Base-by-base conservation (phyloP, 2,797 vertebrate species). In the Sylvia borin region DNA sequence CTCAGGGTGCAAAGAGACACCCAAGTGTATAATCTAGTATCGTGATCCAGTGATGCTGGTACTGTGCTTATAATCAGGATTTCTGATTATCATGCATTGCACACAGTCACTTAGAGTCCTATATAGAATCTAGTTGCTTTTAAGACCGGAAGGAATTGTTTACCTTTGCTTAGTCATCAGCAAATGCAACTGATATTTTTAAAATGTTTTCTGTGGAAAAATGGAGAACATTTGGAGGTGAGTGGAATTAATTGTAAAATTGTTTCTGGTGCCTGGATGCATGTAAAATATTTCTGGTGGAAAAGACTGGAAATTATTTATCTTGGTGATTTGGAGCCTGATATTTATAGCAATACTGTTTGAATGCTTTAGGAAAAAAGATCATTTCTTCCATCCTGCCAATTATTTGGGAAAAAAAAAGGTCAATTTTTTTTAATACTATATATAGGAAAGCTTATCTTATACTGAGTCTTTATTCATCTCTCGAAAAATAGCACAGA, bases 401-500 rank as follows among this genome's bases (percentile, higher is more conserved):
- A 93, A 73, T 90, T 79, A 73, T 89, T 91, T 84, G 47, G 8
- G 2, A 48, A 79, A 91, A 89, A 91, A 88, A 91, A 92, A 77
- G 86, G n/a, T 43, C 2, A 54, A 7, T 1, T 24, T 26, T 16
- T 61, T 54, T 71, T 25, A 8, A 16, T 62, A 22, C 65, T 78
- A 62, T 78, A 55, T 78, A 71, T 78, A 78, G 82, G 72, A 70
- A 83, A 82, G 40, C 76, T 96, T 68, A 47, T 89, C 71, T 92
- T 95, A 55, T 43, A 53, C 54, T 34, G 85, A 70, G 76, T 85
- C 80, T 66, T 92, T 88, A 89, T 95, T 92, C 92, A 72, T 43
- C 47, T 95, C 92, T 94, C 54, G 7, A 50, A 96, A 93, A 95
- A 72, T 45, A 60, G 86, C 38, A 21, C 79, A 85, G 86, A 80